phyloP scores from a whole-genome alignment of 2,113 vertebrate species.

The Phocoena phocoena region DNA sequence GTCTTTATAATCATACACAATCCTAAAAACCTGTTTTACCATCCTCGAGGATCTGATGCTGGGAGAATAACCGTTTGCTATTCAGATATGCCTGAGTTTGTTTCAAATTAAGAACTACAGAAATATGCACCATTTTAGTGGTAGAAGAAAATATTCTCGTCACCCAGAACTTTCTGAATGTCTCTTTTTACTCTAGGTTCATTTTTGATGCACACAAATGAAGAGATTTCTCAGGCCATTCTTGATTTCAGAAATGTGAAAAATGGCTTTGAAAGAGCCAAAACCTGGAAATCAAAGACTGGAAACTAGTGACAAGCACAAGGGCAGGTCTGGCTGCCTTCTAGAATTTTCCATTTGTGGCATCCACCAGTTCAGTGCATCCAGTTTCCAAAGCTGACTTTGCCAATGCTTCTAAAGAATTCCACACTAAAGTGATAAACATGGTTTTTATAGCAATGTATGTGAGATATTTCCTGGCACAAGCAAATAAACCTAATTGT shows the following conservation, averaged over 20 bases:
- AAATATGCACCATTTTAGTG: not conserved
- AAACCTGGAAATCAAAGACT: slow-evolving; percentile 87
- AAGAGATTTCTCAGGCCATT: slow-evolving; percentile 87
- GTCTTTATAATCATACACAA: not conserved
- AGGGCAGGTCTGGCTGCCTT: not conserved
- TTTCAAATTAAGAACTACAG: not conserved
- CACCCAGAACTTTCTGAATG: slow-evolving; percentile 17
- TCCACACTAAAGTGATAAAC: not conserved
- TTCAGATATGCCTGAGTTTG: not conserved
- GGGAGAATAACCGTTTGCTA: not conserved
- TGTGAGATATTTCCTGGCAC: not conserved
- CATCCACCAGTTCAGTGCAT: not conserved
- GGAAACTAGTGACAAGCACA: slow-evolving; percentile 66
- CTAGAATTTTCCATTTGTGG: not conserved
- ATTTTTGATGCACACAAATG: slow-evolving; percentile 88
- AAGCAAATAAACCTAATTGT: slow-evolving; percentile 58
- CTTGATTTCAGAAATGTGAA: slow-evolving; percentile 81
- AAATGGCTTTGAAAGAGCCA: slow-evolving; percentile 88
- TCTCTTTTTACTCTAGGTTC: slow-evolving; percentile 78
- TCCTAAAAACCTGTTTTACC: not conserved
- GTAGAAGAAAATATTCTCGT: not conserved
- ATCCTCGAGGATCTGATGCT: not conserved
- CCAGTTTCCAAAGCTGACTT: not conserved
- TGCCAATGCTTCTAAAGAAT: not conserved
- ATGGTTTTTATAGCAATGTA: not conserved